A percentile compares a stretch with the other conserved stretches of the same genome.
Conservation (phyloP, 2,797 vertebrate genomes). For the Cuculus canorus region DNA sequence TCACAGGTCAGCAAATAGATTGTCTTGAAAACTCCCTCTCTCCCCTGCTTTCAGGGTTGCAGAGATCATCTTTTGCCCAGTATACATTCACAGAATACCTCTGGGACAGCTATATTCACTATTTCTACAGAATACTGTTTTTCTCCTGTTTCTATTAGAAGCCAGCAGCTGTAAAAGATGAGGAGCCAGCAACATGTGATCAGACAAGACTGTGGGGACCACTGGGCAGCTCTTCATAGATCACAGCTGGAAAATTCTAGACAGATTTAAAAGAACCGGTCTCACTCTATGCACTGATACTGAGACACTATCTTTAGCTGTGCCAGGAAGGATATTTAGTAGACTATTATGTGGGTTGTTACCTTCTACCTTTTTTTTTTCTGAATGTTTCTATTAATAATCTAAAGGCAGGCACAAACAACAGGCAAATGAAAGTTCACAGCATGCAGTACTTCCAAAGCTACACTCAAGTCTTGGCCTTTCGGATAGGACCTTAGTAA, state of each 20-base stretch:
- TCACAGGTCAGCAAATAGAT: not conserved
- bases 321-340: not conserved
- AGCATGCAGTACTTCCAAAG: not conserved
- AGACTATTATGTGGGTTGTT: not conserved
- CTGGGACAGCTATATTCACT: not conserved
- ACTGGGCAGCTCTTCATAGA: not conserved
- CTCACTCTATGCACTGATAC: not conserved
- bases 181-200: not conserved
- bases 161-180: slow-evolving; percentile 38
- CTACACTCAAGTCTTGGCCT: not conserved
- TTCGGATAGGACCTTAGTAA: not conserved
- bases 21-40: not conserved
- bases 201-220: not conserved
- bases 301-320: not conserved
- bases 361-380: not conserved
- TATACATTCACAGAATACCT: not conserved
- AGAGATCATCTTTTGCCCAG: not conserved
- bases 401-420: not conserved
- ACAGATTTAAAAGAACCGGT: not conserved
- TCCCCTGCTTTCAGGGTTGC: not conserved
- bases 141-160: not conserved
- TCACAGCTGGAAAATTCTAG: not conserved
- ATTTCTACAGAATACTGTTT: slow-evolving; percentile 14
- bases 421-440: not conserved
- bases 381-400: not conserved